A percentile compares a stretch with the other conserved stretches of the same genome.
These are phyloP conservation scores for Mimumesa dahlbomi DNA, from an alignment of 2,888 invertebrate genomes.

Conservation along the genomic window DNA sequence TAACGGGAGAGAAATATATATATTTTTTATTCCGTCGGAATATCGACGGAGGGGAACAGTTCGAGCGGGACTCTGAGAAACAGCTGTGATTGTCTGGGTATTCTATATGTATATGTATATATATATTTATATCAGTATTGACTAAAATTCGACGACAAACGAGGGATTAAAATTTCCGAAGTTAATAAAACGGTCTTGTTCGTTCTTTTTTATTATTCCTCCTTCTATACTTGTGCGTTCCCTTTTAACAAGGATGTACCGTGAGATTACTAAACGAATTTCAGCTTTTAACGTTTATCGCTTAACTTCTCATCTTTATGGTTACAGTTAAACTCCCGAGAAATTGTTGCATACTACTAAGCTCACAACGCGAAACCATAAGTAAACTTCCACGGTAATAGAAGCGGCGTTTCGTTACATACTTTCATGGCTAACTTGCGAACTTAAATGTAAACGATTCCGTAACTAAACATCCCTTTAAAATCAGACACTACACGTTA, in stretches of 20 bases:
- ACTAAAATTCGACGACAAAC: neutral
- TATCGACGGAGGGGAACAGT: too few relatives aligned
- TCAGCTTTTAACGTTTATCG: constrained; percentile 31
- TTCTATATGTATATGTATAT: too few relatives aligned
- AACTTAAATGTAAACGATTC: neutral
- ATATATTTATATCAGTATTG: too few relatives aligned
- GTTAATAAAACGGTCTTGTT: too few relatives aligned
- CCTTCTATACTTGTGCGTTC: neutral
- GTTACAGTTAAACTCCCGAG: constrained; percentile 24
- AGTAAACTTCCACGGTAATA: constrained; percentile 21
- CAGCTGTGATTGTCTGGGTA: too few relatives aligned
- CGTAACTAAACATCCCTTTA: too few relatives aligned
- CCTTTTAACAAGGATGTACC: neutral
- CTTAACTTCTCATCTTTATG: constrained; percentile 38
- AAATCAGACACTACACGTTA: too few relatives aligned
- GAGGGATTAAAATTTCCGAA: neutral
- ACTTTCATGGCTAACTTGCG: constrained; percentile 16
- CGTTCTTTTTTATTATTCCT: too few relatives aligned
- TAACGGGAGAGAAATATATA: neutral
- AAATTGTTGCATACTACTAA: constrained; percentile 36
- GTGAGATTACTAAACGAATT: constrained; percentile 35
- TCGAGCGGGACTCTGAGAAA: too few relatives aligned
- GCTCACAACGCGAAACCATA: constrained; percentile 10
- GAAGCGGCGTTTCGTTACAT: constrained; percentile 33
- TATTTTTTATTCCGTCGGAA: neutral